A percentile compares a stretch with the other conserved stretches of the same genome.
Conservation (phyloP, 2,888 invertebrate species). For the Heliothis peltigera region DNA sequence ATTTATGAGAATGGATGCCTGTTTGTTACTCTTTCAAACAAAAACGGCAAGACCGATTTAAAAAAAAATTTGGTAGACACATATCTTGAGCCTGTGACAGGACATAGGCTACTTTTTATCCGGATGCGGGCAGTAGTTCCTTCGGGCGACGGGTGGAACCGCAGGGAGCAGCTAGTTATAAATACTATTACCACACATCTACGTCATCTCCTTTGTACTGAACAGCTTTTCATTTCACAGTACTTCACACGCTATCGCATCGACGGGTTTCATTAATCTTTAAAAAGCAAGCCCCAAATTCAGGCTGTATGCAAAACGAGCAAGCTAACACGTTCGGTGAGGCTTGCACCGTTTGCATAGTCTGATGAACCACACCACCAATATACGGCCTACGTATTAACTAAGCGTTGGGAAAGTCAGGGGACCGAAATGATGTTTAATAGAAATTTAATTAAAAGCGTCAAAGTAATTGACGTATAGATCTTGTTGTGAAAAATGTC, state of each 20-base stretch:
- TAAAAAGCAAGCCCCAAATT: slow-evolving; percentile 47
- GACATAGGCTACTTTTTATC: too few relatives aligned
- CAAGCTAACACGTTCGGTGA: slow-evolving; percentile 38
- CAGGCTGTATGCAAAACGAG: slow-evolving; percentile 42
- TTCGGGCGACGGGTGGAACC: too few relatives aligned
- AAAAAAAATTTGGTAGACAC: too few relatives aligned
- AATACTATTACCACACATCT: too few relatives aligned
- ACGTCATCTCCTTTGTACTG: slow-evolving; percentile 4
- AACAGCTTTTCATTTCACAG: not conserved
- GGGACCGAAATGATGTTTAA: slow-evolving; percentile 18
- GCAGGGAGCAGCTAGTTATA: too few relatives aligned
- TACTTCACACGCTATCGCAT: slow-evolving; percentile 16
- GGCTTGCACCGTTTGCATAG: slow-evolving; percentile 42
- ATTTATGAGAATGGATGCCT: too few relatives aligned
- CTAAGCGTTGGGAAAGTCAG: slow-evolving; percentile 12
- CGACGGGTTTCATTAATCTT: slow-evolving; percentile 58
- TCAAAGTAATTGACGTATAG: too few relatives aligned
- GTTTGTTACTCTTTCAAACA: too few relatives aligned
- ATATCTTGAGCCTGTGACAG: too few relatives aligned
- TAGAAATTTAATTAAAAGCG: slow-evolving; percentile 14
- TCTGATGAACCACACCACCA: slow-evolving; percentile 45
- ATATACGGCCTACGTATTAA: slow-evolving; percentile 33
- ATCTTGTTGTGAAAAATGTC: too few relatives aligned
- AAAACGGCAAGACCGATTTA: too few relatives aligned
- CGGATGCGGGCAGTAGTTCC: too few relatives aligned